A percentile compares a stretch with the other conserved stretches of the same genome.
phyloP scores from a whole-genome alignment of 1,140 invertebrate species.

The Caenorhabditis latens region DNA sequence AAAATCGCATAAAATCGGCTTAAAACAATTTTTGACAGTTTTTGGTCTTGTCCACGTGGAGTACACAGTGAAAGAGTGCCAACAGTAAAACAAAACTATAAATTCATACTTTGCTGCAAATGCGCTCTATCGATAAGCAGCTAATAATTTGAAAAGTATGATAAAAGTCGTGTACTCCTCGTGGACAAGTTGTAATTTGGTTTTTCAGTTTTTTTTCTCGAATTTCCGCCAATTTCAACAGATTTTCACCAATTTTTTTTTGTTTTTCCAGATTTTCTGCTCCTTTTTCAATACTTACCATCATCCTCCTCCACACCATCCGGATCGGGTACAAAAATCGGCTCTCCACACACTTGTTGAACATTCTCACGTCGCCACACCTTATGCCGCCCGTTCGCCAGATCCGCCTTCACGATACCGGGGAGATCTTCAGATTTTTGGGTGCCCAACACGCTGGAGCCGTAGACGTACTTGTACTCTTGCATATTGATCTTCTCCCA shows the following conservation, averaged over 20 bases:
- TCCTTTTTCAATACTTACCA: conserved; percentile 58
- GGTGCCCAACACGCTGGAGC: conserved; percentile 44
- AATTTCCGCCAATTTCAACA: too few relatives aligned
- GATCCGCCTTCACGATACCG: conserved; percentile 63
- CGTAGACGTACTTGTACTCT: conserved; percentile 63
- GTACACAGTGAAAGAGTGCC: too few relatives aligned
- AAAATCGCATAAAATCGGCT: too few relatives aligned
- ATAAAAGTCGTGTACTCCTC: too few relatives aligned
- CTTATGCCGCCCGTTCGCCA: conserved; percentile 33
- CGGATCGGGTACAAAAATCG: conserved; percentile 73
- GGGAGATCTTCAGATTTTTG: conserved; percentile 54
- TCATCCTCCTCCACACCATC: conserved; percentile 74
- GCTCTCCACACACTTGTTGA: conserved; percentile 71
- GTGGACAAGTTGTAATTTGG: too few relatives aligned
- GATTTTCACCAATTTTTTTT: too few relatives aligned
- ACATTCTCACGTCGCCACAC: conserved; percentile 69
- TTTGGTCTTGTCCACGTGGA: too few relatives aligned
- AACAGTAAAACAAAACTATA: too few relatives aligned
- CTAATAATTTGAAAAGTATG: too few relatives aligned
- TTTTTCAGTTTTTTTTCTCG: background rate
- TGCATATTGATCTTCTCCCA: conserved; percentile 64
- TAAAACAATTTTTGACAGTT: too few relatives aligned
- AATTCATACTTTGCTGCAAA: too few relatives aligned
- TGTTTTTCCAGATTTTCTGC: background rate
- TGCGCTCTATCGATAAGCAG: too few relatives aligned